A percentile compares a stretch with the other conserved stretches of the same genome.
Evolutionary conservation across 2,888 invertebrate genomes (phyloP).

Genomic region (Nephrotoma flavescens): DNA sequence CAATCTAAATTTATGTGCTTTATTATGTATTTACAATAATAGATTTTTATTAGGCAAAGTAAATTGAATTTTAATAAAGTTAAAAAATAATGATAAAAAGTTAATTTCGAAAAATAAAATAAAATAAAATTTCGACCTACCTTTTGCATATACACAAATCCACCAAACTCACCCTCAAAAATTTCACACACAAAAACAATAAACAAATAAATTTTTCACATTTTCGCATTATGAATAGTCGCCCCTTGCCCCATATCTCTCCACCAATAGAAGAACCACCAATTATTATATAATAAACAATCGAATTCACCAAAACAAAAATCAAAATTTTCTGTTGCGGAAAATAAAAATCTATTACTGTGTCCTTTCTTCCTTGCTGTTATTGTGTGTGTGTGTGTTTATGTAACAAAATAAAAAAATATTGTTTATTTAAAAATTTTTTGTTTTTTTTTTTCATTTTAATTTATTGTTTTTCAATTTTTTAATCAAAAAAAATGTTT

Average conservation of each 20-base stretch:
- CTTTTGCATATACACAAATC: neutral
- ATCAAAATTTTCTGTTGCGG: neutral
- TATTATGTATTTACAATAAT: neutral
- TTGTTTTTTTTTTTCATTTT: neutral
- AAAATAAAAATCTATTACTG: conserved; percentile 3
- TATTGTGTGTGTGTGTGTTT: neutral
- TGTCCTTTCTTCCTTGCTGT: neutral
- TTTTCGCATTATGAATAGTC: neutral
- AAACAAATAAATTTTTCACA: neutral
- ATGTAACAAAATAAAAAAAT: neutral
- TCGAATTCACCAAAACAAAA: neutral
- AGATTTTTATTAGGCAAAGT: neutral
- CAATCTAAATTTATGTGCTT: too few species aligned
- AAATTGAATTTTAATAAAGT: neutral
- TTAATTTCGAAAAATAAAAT: neutral
- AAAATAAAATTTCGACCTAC: neutral
- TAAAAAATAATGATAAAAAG: neutral
- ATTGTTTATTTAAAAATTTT: neutral
- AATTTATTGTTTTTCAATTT: neutral
- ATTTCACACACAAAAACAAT: neutral
- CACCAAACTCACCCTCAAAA: neutral
- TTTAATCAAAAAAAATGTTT: neutral
- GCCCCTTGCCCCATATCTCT: neutral
- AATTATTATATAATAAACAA: neutral
- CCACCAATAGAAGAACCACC: neutral